Conservation (phyloP, 2,888 invertebrate species). For the Agrotis clavis region DNA sequence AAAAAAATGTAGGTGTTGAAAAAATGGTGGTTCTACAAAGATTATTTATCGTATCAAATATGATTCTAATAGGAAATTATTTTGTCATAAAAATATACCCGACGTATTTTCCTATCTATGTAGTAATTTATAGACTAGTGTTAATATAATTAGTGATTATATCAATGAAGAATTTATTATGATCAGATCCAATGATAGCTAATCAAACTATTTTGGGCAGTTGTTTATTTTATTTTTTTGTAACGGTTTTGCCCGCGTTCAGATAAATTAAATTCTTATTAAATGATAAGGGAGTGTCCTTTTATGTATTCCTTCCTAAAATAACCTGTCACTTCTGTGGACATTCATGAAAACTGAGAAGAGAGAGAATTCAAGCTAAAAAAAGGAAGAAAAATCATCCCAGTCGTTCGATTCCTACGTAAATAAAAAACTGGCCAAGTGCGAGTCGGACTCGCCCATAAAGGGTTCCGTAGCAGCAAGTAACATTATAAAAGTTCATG, state of each 20-base stretch:
- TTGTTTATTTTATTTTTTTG: constrained; percentile 11
- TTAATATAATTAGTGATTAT: neutral
- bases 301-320: neutral
- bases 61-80: neutral
- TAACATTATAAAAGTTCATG: no score
- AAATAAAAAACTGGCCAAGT: no score
- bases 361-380: no score
- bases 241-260: neutral
- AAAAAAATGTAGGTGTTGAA: no score
- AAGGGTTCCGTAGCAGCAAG: no score
- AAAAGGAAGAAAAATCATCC: no score
- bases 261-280: neutral
- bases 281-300: neutral
- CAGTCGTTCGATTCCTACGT: no score
- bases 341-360: neutral
- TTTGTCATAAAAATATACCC: neutral
- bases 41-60: no score
- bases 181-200: constrained; percentile 24
- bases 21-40: no score
- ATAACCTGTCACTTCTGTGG: neutral
- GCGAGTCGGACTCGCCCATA: no score
- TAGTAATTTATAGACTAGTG: constrained; percentile 11
- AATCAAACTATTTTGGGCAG: constrained; percentile 10
- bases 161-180: constrained; percentile 5
- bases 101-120: constrained; percentile 2